Percentiles rank a stretch among this genome's conserved stretches.
These are phyloP conservation scores for Aricia agestis DNA, from an alignment of 1,140 invertebrate species.

Conservation along the genomic window DNA sequence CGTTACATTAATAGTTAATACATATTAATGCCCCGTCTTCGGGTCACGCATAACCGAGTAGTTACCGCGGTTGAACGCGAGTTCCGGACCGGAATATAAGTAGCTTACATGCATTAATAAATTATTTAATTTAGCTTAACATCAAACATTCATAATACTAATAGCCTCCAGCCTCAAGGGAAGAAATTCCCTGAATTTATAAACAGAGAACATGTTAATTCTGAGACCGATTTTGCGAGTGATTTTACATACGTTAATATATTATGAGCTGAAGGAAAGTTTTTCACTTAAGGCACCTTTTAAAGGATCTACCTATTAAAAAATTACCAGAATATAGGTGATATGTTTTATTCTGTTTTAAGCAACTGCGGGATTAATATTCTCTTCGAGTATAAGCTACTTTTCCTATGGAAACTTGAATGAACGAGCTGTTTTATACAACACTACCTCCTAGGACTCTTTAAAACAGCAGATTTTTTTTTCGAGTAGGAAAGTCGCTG, in stretches of 20 bases:
- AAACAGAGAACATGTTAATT: constrained; percentile 4
- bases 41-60: not conserved
- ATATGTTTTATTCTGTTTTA: too few relatives aligned
- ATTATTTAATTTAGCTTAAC: not conserved
- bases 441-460: too few relatives aligned
- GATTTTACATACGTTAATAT: constrained; percentile 7
- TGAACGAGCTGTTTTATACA: too few relatives aligned
- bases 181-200: constrained; percentile 4
- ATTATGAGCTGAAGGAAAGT: not conserved
- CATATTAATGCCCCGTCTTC: not conserved
- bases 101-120: constrained; percentile 7
- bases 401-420: too few relatives aligned
- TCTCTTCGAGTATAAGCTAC: too few relatives aligned
- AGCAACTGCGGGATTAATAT: too few relatives aligned
- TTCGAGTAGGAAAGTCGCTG: too few relatives aligned
- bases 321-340: too few relatives aligned
- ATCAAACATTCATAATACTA: constrained; percentile 4
- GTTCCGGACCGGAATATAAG: constrained; percentile 1
- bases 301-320: too few relatives aligned
- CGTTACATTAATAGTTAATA: not conserved
- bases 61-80: not conserved
- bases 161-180: not conserved
- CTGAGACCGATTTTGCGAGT: not conserved
- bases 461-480: too few relatives aligned
- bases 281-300: not conserved